These are phyloP conservation scores for Parelbella ahira DNA, from an alignment of 2,888 invertebrate species.

Conservation along the genomic window DNA sequence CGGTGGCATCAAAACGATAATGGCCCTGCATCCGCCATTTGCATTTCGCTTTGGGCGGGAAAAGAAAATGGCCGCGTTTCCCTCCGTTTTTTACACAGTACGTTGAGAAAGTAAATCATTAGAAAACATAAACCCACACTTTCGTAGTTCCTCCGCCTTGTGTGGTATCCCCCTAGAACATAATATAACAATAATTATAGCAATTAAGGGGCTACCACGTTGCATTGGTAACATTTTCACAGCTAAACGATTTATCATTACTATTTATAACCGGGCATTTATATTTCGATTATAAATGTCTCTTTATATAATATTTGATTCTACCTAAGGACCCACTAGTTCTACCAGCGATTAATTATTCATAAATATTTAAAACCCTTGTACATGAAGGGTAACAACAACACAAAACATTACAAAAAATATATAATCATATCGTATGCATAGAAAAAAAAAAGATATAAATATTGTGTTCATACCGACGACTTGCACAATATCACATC, in stretches of 20 bases:
- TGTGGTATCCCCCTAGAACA: slow-evolving; percentile 11
- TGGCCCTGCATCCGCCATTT: slow-evolving; percentile 45
- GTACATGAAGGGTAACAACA: too few relatives aligned
- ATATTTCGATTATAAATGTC: slow-evolving; percentile 6
- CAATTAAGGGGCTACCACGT: slow-evolving; percentile 4
- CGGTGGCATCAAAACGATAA: slow-evolving; percentile 34
- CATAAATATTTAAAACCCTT: too few relatives aligned
- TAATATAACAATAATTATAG: slow-evolving; percentile 16
- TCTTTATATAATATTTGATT: too few relatives aligned
- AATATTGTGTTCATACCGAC: too few relatives aligned
- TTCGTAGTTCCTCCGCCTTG: slow-evolving; percentile 21
- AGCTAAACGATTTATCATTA: slow-evolving; percentile 18
- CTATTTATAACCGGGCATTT: slow-evolving; percentile 6
- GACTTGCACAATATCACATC: too few relatives aligned
- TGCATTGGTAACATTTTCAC: slow-evolving; percentile 14
- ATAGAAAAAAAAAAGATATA: too few relatives aligned
- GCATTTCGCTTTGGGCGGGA: slow-evolving; percentile 59
- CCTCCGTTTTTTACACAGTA: slow-evolving; percentile 51
- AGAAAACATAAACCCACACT: slow-evolving; percentile 25
- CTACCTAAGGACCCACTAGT: too few relatives aligned
- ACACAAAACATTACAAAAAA: too few relatives aligned
- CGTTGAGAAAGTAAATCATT: slow-evolving; percentile 51
- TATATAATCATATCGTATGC: too few relatives aligned
- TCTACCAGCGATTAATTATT: too few relatives aligned
- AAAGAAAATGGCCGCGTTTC: slow-evolving; percentile 58